These are phyloP conservation scores for Leguminivora glycinivorella DNA, from an alignment of 1,140 invertebrate species.

Conservation along the genomic window DNA sequence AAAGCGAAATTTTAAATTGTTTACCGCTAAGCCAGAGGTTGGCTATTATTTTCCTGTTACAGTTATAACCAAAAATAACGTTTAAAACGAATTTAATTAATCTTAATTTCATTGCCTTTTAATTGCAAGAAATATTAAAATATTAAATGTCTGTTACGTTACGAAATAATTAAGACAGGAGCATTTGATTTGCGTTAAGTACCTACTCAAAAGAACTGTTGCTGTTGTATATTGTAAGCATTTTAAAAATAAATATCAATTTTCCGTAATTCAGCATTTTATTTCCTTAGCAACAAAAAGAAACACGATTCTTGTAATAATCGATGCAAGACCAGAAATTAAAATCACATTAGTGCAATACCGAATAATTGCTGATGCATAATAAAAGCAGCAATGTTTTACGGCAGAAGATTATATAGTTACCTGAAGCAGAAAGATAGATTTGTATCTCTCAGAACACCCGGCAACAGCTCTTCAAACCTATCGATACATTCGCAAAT, in stretches of 20 bases:
- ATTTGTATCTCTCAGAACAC: neutral
- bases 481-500: conserved; percentile 16
- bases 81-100: neutral
- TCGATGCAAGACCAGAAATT: neutral
- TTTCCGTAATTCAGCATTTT: neutral
- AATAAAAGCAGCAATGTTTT: neutral
- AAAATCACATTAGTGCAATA: neutral
- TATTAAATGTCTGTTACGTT: neutral
- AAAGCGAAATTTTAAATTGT: too few species aligned
- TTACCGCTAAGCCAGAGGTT: neutral
- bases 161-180: neutral
- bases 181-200: neutral
- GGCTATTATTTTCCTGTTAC: neutral
- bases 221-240: neutral
- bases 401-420: neutral
- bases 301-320: neutral
- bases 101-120: neutral
- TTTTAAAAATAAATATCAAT: neutral
- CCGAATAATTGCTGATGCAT: conserved; percentile 9
- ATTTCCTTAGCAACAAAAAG: neutral
- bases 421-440: neutral
- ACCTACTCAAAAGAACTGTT: neutral
- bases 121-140: neutral
- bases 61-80: neutral
- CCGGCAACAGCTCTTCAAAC: neutral